Evolutionary conservation across 2,888 invertebrate genomes (phyloP), one percentile per base, ranked within the genome.

Genomic region (Sphaerophoria taeniata): DNA sequence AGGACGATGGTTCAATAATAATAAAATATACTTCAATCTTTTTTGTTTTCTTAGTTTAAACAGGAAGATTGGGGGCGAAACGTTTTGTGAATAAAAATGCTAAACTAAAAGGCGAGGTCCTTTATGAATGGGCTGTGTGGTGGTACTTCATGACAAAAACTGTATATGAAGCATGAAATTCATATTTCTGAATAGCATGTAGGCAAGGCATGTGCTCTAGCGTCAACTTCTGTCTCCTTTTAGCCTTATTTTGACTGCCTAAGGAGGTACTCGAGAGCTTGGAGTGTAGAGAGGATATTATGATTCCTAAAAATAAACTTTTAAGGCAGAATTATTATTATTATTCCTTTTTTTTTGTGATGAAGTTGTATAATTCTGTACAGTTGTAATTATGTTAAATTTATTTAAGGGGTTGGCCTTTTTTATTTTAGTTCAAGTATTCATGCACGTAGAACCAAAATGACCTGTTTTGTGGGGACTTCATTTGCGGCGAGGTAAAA

Each of bases 1-100:
- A 79, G 74, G 78, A 49, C 47, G 71, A 51, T 84, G 84, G 84
- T 84, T 84, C 80, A 80, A 84, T 84, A 80, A 80, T 80, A 84
- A 80, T 84, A 76, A 84, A 81, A 75, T 24, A 76, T 72, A 16
- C 36, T 73, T 74, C 43, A 55, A 31, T 34, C 34, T 49, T 3
- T 11, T 9, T 49, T 39, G 49, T 43, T 58, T 47, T 36, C 56
- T 33, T 61, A 5, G 51, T 55, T 72, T 2, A 16, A 6, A 34
- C 6, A 31, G 16, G 16, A 24, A 6, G 43, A 16, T 2, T 49
- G 65, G 4, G 49, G 31, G 36, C 9, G 39, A 67, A 67, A 53
- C 53, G 67, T 53, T 67, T 67, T 53, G 67, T 53, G 39, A 49
- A 67, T 67, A 39, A 67, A 67, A 67, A 67, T 51, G 67, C 4